Base-by-base conservation (phyloP, 2,888 invertebrate genomes). In the Tetranychus piercei region DNA sequence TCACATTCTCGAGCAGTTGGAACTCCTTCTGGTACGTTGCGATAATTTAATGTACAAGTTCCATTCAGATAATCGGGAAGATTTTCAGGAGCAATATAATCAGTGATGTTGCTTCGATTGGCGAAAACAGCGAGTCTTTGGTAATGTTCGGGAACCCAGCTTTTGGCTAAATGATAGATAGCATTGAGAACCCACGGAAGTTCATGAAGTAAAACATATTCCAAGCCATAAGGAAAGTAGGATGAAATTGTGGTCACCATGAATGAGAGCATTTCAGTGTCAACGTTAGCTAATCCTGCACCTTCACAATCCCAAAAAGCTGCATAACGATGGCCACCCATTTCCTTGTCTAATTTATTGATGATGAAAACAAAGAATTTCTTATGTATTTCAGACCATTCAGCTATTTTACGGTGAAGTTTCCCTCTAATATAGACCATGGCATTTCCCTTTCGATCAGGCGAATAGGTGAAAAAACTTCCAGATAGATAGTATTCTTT, bases 361-460 rank as follows among this genome's bases (percentile, higher is more conserved):
- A 75, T 70, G 9, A 67, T 75, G 45, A 55, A 73, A 22, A 75
- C 75, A 34, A 75, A 73, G 73, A 75, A 75, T 70, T 73, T 75
- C 23, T 73, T 67, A 65, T 20, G 20, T n/a, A 73, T 15, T 73
- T 55, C 64, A 73, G 73, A 34, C 73, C 73, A 73, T 64, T 73
- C 73, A 8, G 55, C 11, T 23, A 73, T 64, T 22, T 73, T 73
- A 22, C 69, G 66, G 44, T 73, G 73, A 11, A 73, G 43, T 44
- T 67, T 66, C 9, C 73, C 73, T n/a, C 73, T 23, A 44, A 73
- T 67, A 20, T 67, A 73, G 15, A 73, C 15, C 44, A 67, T 67
- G 18, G 20, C 11, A 69, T 69, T 23, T 23, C 73, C 73, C 6
- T 67, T 43, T 6, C 65, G 65, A 43, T 73, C 73, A 9, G 66